These are phyloP conservation scores for Indri indri DNA, from an alignment of 2,113 vertebrate species.

Conservation along the genomic window DNA sequence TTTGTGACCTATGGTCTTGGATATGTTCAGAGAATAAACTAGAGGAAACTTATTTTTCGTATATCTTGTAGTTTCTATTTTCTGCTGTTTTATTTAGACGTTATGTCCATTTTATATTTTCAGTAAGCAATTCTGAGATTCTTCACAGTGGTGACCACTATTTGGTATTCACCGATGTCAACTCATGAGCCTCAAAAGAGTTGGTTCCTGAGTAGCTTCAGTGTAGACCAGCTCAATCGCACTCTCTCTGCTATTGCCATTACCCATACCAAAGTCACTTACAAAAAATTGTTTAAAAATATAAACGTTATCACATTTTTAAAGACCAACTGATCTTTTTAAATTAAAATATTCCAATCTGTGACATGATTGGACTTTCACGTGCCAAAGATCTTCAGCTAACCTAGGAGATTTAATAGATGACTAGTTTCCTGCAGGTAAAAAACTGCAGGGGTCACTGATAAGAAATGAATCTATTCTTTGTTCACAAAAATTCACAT, in stretches of 20 bases:
- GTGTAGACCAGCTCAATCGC: fast-evolving
- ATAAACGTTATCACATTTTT: background rate
- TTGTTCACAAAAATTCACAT: background rate
- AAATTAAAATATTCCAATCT: background rate
- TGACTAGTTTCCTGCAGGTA: background rate
- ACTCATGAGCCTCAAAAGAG: background rate
- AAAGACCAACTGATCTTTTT: background rate
- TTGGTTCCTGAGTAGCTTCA: background rate
- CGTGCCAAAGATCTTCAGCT: background rate
- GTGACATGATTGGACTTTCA: background rate
- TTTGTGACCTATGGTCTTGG: background rate
- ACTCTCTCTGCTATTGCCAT: background rate
- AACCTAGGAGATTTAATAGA: background rate
- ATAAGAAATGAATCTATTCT: background rate
- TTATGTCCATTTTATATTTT: background rate
- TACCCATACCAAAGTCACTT: background rate
- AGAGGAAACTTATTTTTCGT: background rate
- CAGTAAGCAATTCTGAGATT: background rate
- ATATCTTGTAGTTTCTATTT: background rate
- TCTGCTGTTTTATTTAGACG: background rate
- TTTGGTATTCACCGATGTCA: background rate
- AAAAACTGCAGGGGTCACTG: background rate
- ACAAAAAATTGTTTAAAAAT: background rate
- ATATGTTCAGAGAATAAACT: background rate
- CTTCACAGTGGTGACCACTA: background rate